Conservation (phyloP, 2,113 vertebrate species). For the Noctilio leporinus region DNA sequence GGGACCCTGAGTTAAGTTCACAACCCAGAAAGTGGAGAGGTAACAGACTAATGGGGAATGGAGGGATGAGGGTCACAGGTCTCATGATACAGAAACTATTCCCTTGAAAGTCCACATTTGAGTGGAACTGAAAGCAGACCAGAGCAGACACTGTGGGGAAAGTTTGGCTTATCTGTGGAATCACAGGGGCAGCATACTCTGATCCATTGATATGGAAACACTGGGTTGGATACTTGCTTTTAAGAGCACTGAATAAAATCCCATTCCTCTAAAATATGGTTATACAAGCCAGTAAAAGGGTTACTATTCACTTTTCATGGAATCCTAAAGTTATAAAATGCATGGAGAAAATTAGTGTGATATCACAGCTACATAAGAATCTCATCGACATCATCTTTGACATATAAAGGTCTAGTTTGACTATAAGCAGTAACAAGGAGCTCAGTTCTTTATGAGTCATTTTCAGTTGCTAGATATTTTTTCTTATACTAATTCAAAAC, state of each 20-base stretch:
- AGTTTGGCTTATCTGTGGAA: neutral
- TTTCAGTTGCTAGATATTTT: neutral
- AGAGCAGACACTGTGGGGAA: neutral
- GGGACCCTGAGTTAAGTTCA: too few species aligned
- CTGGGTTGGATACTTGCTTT: neutral
- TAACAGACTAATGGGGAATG: neutral
- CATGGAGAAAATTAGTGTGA: neutral
- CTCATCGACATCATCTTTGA: neutral
- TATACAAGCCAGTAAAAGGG: neutral
- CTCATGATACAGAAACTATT: neutral
- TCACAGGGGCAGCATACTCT: neutral
- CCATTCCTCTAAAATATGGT: neutral
- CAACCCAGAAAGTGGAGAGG: neutral
- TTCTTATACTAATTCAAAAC: neutral
- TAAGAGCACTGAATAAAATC: neutral
- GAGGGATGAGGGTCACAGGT: neutral
- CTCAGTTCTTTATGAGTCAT: neutral
- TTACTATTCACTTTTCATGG: neutral
- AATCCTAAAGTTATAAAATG: neutral
- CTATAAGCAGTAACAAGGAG: neutral
- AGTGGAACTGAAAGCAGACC: neutral
- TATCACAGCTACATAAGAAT: neutral
- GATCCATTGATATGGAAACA: neutral
- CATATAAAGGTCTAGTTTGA: neutral
- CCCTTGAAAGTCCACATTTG: too few species aligned